Percentiles rank a stretch among this genome's conserved stretches.
These are phyloP conservation scores for Coremacera marginata DNA, from an alignment of 2,888 invertebrate genomes.

Conservation along the genomic window DNA sequence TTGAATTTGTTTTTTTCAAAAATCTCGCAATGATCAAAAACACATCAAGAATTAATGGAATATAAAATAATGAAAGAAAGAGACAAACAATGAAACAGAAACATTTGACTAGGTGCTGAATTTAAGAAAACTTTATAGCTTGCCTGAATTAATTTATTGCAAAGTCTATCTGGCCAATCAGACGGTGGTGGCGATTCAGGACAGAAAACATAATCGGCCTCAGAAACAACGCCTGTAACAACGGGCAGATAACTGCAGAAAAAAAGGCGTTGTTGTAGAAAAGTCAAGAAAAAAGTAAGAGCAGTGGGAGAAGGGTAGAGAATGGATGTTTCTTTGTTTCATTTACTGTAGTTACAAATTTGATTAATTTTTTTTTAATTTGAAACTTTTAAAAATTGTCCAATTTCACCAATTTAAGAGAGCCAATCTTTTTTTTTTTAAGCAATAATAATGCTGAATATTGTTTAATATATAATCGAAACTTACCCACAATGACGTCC, in stretches of 20 bases:
- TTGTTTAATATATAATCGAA: neutral
- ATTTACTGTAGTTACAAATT: neutral
- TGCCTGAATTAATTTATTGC: slow-evolving; percentile 95
- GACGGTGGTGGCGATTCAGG: slow-evolving; percentile 96
- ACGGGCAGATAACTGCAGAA: slow-evolving; percentile 91
- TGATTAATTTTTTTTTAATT: neutral
- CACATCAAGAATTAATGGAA: neutral
- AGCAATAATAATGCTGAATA: neutral
- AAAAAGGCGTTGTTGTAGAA: slow-evolving; percentile 26
- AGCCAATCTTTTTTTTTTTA: slow-evolving; percentile 11
- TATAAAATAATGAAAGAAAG: slow-evolving; percentile 1
- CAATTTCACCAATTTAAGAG: neutral
- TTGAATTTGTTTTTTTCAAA: neutral
- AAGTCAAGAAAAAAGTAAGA: neutral
- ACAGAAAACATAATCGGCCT: slow-evolving; percentile 99
- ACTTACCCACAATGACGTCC: slow-evolving; percentile 98
- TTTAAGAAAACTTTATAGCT: slow-evolving; percentile 59
- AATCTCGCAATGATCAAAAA: neutral
- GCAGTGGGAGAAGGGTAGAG: neutral
- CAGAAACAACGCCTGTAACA: slow-evolving; percentile 94
- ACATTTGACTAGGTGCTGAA: neutral
- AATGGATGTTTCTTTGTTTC: neutral
- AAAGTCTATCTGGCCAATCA: slow-evolving; percentile 94
- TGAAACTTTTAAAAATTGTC: neutral
- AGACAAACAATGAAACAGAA: slow-evolving; percentile 23